Evolutionary conservation across 2,113 vertebrate genomes (phyloP), one percentile per base, ranked within the genome.

Genomic region (Sula dactylatra): DNA sequence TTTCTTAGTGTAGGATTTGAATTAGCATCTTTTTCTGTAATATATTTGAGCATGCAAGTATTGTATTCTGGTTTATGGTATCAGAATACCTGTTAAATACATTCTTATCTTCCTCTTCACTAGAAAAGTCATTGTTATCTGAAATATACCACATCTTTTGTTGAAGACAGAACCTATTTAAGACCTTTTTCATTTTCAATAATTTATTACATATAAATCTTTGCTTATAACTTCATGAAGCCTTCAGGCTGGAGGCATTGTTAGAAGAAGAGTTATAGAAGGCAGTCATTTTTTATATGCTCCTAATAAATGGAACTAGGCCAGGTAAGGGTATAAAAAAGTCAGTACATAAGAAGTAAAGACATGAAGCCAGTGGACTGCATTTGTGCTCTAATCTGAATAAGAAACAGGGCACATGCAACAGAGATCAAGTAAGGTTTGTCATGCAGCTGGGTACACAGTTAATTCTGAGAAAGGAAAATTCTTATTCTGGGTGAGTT

Each of bases 141-240:
- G 82, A 98, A 98, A 98, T 97, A 92, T 93, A 94, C 84, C 94
- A 55, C 90, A 95, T 40, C 86, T 62, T 93, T 73, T 86, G 95
- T 95, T 96, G 82, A 80, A 98, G 96, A 96, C 93, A 96, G 97
- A 97, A 93, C 81, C 56, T 96, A 95, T 97, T 96, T 96, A 97
- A 96, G 62, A 81, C 67, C 89, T 81, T 94, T 90, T 95, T 97
- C 79, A 88, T 97, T 97, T 95, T 95, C 95, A 98, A 86, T 98
- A 96, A 97, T 97, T 90, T 96, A 97, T 98, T 97, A 92, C 96
- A 52, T 97, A 97, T 97, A 97, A 98, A 98, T 98, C 94, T 98
- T 94, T 97, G 91, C 86, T 98, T 97, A 90, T 94, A 97, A 97
- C 73, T 98, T 97, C 96, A 88, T 94, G 95, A 98, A 97, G 93